phyloP scores from a whole-genome alignment of 2,113 vertebrate species.

The Corythoichthys haematopterus region DNA sequence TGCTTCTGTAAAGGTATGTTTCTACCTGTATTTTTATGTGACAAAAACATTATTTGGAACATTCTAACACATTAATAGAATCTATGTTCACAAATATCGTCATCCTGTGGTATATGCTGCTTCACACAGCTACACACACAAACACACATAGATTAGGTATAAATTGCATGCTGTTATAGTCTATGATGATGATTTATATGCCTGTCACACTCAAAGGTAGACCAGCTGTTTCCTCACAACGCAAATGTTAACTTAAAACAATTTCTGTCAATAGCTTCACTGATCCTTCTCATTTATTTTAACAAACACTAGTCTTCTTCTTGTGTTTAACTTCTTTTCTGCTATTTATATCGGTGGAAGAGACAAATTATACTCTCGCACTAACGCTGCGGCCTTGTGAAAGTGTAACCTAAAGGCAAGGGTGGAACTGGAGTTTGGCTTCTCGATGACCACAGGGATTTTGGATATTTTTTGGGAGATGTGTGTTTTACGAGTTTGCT shows the following conservation, averaged over 20 bases:
- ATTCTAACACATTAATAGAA: conserved; percentile 15
- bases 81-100: conserved; percentile 23
- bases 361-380: neutral
- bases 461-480: neutral
- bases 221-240: neutral
- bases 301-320: neutral
- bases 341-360: neutral
- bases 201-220: neutral
- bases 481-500: neutral
- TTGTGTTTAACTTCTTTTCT: neutral
- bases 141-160: neutral
- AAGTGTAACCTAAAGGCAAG: neutral
- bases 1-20: conserved; percentile 14
- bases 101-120: conserved; percentile 24
- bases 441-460: neutral
- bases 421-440: neutral
- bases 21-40: conserved; percentile 5
- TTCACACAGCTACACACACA: conserved; percentile 20
- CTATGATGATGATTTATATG: conserved; percentile 3
- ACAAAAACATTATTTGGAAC: conserved; percentile 16
- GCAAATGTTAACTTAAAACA: conserved; percentile 6
- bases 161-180: conserved; percentile 10
- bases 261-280: neutral
- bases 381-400: neutral
- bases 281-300: neutral